Conservation (phyloP, 2,113 vertebrate genomes). For the Lanius ludovicianus region DNA sequence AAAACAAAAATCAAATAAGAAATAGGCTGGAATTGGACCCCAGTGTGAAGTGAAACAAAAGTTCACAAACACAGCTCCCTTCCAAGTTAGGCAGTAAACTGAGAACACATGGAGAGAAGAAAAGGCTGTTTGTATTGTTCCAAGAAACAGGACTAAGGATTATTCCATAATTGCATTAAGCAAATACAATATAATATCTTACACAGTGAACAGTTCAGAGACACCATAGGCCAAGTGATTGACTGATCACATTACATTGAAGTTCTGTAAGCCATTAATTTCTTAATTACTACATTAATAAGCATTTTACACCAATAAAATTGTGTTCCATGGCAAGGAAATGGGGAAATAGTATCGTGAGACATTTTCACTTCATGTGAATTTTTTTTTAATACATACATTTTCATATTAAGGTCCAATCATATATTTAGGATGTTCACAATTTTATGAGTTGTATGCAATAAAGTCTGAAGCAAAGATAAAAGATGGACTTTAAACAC, state of each 20-base stretch:
- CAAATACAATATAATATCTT: slow-evolving; percentile 25
- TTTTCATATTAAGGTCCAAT: background rate
- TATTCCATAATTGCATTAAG: background rate
- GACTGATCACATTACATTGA: background rate
- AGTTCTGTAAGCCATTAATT: background rate
- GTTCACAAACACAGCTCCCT: background rate
- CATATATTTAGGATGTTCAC: background rate
- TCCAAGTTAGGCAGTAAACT: slow-evolving; percentile 42
- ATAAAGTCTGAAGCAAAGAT: background rate
- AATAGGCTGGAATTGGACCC: background rate
- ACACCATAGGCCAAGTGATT: background rate
- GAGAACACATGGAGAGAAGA: slow-evolving; percentile 44
- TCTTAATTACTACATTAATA: background rate
- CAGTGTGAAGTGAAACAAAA: background rate
- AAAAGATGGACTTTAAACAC: background rate
- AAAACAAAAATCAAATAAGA: slow-evolving; percentile 13
- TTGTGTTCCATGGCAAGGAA: background rate
- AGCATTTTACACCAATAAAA: background rate
- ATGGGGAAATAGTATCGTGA: background rate
- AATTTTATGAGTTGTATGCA: background rate
- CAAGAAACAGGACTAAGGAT: slow-evolving; percentile 24
- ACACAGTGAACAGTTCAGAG: background rate
- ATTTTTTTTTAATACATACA: rapidly evolving
- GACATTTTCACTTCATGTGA: background rate
- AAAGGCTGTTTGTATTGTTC: slow-evolving; percentile 12